Percentiles rank a stretch among this genome's conserved stretches.
These are phyloP conservation scores for Drosophila subobscura DNA, from an alignment of 1,140 invertebrate genomes.

Conservation along the genomic window DNA sequence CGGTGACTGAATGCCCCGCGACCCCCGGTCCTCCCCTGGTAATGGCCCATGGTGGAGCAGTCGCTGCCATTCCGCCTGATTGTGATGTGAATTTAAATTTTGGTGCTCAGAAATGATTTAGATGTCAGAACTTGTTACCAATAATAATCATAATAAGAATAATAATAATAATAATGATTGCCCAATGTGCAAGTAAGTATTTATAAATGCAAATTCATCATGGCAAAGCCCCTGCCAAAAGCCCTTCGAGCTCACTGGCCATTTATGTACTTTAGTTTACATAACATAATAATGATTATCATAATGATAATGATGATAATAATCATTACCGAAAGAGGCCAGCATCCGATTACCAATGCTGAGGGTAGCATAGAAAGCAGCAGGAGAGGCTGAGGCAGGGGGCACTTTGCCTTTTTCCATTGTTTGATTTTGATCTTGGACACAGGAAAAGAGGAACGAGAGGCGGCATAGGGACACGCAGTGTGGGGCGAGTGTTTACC, in stretches of 20 bases:
- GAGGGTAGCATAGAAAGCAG: neutral
- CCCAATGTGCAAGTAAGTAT: constrained; percentile 55
- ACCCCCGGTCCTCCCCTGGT: no score
- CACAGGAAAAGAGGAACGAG: no score
- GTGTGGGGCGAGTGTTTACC: no score
- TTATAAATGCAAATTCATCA: constrained; percentile 78
- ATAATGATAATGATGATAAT: constrained; percentile 66
- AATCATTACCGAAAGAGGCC: constrained; percentile 40
- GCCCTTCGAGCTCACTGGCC: constrained; percentile 46
- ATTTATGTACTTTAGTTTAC: constrained; percentile 54
- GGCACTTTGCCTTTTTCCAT: constrained; percentile 2
- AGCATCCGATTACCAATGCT: constrained; percentile 11
- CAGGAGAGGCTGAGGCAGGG: neutral
- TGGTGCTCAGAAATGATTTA: constrained; percentile 55
- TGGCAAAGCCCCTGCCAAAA: constrained; percentile 29
- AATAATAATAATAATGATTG: constrained; percentile 61
- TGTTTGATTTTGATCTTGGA: constrained; percentile 11
- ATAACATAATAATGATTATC: constrained; percentile 60
- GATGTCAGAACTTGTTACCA: constrained; percentile 63
- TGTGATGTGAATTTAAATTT: constrained; percentile 55
- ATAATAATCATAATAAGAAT: constrained; percentile 49
- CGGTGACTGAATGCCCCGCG: constrained; percentile 28
- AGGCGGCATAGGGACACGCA: no score
- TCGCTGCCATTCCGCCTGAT: constrained; percentile 16
- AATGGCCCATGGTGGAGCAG: neutral